Percentiles rank a stretch among this genome's conserved stretches.
Evolutionary conservation across 1,140 invertebrate genomes (phyloP).

Genomic region (Ceratina calcarata): DNA sequence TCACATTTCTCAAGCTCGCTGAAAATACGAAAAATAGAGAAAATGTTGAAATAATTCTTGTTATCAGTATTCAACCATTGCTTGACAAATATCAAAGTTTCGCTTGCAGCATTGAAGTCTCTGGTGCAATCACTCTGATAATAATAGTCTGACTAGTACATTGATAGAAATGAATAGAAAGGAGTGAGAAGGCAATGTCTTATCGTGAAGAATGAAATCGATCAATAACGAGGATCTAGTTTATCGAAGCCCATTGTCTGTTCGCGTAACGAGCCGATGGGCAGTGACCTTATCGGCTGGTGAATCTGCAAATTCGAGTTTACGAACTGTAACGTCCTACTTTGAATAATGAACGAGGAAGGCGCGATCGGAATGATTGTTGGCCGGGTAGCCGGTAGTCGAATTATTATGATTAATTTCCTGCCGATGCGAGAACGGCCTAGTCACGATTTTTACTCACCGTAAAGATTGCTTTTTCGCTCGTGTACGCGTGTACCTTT

Average conservation of each 20-base stretch:
- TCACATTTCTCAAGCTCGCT: neutral
- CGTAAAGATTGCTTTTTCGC: conserved; percentile 58
- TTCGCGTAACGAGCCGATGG: too few relatives aligned
- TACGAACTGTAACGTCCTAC: conserved; percentile 47
- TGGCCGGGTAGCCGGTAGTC: conserved; percentile 52
- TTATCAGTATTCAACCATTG: too few relatives aligned
- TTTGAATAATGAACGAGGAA: conserved; percentile 63
- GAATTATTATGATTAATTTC: conserved; percentile 79
- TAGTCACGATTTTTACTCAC: conserved; percentile 78
- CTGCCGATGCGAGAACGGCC: conserved; percentile 74
- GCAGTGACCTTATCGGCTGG: conserved; percentile 11
- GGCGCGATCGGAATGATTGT: conserved; percentile 60
- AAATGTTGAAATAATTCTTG: too few relatives aligned
- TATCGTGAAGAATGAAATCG: neutral
- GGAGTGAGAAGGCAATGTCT: too few relatives aligned
- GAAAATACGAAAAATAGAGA: too few relatives aligned
- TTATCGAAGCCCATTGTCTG: neutral
- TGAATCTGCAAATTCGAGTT: conserved; percentile 59
- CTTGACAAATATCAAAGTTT: too few relatives aligned
- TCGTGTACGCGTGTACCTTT: conserved; percentile 56
- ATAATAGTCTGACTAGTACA: too few relatives aligned
- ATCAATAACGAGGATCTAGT: neutral
- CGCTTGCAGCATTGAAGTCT: too few relatives aligned
- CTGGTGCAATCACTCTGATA: too few relatives aligned
- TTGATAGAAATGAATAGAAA: too few relatives aligned